Evolutionary conservation across 2,113 vertebrate genomes (phyloP).

Genomic region (Empidonax alnorum): DNA sequence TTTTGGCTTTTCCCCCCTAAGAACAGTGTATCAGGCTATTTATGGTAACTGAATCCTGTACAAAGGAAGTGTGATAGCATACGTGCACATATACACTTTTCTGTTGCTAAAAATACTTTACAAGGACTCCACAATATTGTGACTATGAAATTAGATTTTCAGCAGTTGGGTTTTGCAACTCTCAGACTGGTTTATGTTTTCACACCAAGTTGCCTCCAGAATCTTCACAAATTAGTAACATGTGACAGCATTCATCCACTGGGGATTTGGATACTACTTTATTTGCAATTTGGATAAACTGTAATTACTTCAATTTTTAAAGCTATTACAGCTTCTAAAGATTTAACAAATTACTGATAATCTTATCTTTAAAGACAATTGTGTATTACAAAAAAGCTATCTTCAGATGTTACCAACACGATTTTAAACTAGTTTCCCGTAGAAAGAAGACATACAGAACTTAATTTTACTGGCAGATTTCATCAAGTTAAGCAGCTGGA

Average conservation of each 20-base stretch:
- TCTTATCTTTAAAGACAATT: neutral
- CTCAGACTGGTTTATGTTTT: neutral
- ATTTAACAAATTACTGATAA: neutral
- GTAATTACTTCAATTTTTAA: neutral
- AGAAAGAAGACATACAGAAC: neutral
- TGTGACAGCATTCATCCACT: neutral
- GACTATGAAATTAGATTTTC: neutral
- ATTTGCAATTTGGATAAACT: neutral
- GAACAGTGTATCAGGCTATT: neutral
- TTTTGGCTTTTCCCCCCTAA: neutral
- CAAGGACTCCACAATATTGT: neutral
- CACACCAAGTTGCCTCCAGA: neutral
- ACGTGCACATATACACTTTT: rapidly evolving
- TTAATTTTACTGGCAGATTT: neutral
- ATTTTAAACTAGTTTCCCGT: neutral
- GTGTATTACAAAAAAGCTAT: neutral
- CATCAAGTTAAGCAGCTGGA: neutral
- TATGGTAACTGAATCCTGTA: neutral
- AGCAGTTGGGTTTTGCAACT: neutral
- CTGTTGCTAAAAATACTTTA: neutral
- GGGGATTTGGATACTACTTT: neutral
- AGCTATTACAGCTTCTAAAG: neutral
- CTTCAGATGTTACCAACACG: neutral
- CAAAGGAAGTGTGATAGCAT: neutral
- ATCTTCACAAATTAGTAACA: neutral